Conservation (phyloP, 2,888 invertebrate genomes). For the Watsonalla binaria region DNA sequence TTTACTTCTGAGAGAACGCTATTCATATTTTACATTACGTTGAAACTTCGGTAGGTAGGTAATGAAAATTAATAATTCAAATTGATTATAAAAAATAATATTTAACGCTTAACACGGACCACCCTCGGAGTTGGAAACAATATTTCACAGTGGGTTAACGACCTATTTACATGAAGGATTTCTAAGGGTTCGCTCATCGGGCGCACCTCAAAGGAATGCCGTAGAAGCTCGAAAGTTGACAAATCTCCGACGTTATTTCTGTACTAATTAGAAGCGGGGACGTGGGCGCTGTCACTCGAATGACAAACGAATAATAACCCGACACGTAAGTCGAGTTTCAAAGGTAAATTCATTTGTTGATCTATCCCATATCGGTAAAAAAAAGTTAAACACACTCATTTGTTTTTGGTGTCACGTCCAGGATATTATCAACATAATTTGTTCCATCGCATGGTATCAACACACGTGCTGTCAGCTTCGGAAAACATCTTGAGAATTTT, state of each 20-base stretch:
- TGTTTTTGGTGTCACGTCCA: constrained; percentile 31
- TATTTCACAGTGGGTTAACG: constrained; percentile 66
- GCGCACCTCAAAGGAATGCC: constrained; percentile 64
- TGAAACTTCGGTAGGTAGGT: background rate
- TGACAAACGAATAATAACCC: constrained; percentile 50
- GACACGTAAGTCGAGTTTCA: constrained; percentile 27
- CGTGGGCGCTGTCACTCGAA: constrained; percentile 52
- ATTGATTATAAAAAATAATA: constrained; percentile 17
- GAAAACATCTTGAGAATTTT: background rate
- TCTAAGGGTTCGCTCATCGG: constrained; percentile 38
- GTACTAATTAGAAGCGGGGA: constrained; percentile 72
- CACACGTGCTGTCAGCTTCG: constrained; percentile 4
- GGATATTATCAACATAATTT: constrained; percentile 9
- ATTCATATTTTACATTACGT: no score
- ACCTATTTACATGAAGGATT: constrained; percentile 60
- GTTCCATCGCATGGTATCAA: constrained; percentile 9
- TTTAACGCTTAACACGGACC: constrained; percentile 38
- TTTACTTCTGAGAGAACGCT: no score
- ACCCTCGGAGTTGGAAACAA: constrained; percentile 54
- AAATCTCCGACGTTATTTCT: constrained; percentile 72
- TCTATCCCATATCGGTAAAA: constrained; percentile 21
- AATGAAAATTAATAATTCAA: background rate
- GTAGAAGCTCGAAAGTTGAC: constrained; percentile 73
- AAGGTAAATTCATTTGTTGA: constrained; percentile 49
- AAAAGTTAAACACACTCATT: constrained; percentile 24